Evolutionary conservation across 2,797 vertebrate species (phyloP).

Genomic region (Cryptoprocta ferox): DNA sequence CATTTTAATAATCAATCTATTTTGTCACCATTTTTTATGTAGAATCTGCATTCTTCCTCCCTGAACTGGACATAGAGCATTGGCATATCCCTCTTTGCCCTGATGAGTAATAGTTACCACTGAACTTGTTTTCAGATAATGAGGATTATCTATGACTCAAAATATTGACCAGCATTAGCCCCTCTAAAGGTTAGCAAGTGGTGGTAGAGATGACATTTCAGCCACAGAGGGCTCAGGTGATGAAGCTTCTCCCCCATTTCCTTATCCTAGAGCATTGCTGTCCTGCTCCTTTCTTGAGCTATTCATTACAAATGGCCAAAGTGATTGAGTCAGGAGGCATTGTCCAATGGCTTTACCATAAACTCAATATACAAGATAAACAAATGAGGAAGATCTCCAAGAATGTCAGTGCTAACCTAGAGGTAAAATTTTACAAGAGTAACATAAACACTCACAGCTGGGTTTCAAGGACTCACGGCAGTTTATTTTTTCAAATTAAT

Average conservation of each 20-base stretch:
- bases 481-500: background rate
- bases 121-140: background rate
- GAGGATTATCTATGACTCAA: background rate
- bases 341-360: background rate
- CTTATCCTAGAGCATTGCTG: background rate
- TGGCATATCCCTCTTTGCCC: background rate
- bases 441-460: background rate
- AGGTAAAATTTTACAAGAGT: background rate
- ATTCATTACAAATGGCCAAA: background rate
- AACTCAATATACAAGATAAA: background rate
- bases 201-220: background rate
- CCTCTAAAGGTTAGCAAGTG: background rate
- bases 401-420: background rate
- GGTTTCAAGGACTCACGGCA: background rate
- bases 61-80: background rate
- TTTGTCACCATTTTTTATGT: background rate
- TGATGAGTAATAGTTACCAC: background rate
- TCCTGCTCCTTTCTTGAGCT: background rate
- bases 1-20: background rate
- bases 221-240: background rate
- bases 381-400: background rate
- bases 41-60: background rate
- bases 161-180: background rate
- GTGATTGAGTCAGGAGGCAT: background rate
- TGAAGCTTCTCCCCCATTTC: background rate